Percentiles rank a stretch among this genome's conserved stretches.
Conservation (phyloP, 1,140 invertebrate genomes). For the Wiebesia pumilae region DNA sequence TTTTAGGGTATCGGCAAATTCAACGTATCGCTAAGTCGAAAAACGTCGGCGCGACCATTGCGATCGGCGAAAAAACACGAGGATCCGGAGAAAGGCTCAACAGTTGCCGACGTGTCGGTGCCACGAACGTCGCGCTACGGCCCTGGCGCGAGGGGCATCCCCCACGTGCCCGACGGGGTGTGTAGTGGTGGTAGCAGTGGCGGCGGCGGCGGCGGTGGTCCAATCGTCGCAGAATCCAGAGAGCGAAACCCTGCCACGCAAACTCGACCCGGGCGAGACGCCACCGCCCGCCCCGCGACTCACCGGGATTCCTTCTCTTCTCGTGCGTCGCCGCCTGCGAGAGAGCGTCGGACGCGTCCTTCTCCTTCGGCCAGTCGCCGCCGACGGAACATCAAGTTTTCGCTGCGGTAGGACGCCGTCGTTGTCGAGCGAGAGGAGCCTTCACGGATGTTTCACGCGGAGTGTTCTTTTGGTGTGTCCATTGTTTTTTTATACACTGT, state of each 20-base stretch:
- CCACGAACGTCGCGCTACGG: constrained; percentile 21
- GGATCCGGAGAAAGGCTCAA: neutral
- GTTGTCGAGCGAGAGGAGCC: neutral
- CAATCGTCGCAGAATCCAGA: constrained; percentile 75
- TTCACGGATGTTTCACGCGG: neutral
- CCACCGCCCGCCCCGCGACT: constrained; percentile 36
- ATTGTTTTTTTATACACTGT: neutral
- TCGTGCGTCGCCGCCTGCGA: constrained; percentile 16
- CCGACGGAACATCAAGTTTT: constrained; percentile 17
- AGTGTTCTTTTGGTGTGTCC: constrained; percentile 4
- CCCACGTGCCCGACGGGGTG: constrained; percentile 63
- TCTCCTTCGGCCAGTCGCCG: constrained; percentile 13
- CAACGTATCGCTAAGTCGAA: too few relatives aligned
- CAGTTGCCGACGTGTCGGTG: neutral
- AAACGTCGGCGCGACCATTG: neutral
- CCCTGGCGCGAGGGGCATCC: constrained; percentile 55
- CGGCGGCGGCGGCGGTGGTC: constrained; percentile 61
- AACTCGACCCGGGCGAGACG: constrained; percentile 35
- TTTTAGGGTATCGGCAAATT: too few relatives aligned
- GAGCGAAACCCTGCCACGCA: constrained; percentile 47
- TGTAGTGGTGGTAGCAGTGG: neutral
- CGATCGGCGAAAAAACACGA: neutral
- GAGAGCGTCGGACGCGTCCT: constrained; percentile 1
- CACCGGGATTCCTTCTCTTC: constrained; percentile 32
- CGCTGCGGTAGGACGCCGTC: neutral